Evolutionary conservation across 1,140 invertebrate species (phyloP).

Genomic region (Steinernema khuongi): DNA sequence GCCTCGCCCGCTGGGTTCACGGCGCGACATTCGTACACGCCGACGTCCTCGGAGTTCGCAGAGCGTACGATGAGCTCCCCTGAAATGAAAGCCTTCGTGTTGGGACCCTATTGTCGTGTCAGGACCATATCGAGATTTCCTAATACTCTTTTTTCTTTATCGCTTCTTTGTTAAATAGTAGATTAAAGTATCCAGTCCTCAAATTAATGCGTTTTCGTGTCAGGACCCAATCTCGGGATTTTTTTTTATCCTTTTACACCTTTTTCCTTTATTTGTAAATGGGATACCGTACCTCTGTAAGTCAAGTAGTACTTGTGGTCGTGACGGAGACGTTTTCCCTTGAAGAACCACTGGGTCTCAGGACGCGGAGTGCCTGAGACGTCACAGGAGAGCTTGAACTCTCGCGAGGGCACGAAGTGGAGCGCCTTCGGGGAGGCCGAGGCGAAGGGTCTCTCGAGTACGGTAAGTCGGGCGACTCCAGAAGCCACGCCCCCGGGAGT

Average conservation of each 20-base stretch:
- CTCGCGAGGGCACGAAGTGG: conserved; percentile 35
- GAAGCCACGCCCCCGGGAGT: conserved; percentile 49
- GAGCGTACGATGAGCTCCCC: conserved; percentile 51
- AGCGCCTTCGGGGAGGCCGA: conserved; percentile 40
- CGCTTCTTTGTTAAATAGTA: no score
- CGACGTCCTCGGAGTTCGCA: conserved; percentile 59
- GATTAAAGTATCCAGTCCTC: no score
- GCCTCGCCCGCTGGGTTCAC: conserved; percentile 62
- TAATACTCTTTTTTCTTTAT: no score
- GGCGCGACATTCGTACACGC: conserved; percentile 62
- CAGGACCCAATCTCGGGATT: no score
- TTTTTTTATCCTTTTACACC: no score
- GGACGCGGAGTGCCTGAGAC: conserved; percentile 44
- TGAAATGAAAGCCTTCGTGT: conserved; percentile 33
- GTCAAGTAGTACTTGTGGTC: conserved; percentile 47
- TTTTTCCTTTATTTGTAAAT: no score
- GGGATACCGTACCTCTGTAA: conserved; percentile 45
- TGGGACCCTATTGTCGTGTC: no score
- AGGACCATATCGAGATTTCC: no score
- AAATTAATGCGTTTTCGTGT: no score
- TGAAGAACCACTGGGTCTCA: conserved; percentile 48
- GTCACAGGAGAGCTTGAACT: conserved; percentile 44
- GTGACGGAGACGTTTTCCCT: conserved; percentile 34
- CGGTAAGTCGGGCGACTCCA: conserved; percentile 37
- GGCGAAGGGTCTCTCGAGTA: conserved; percentile 40